Conservation (phyloP, 2,888 invertebrate genomes). For the Tortrix viridana region DNA sequence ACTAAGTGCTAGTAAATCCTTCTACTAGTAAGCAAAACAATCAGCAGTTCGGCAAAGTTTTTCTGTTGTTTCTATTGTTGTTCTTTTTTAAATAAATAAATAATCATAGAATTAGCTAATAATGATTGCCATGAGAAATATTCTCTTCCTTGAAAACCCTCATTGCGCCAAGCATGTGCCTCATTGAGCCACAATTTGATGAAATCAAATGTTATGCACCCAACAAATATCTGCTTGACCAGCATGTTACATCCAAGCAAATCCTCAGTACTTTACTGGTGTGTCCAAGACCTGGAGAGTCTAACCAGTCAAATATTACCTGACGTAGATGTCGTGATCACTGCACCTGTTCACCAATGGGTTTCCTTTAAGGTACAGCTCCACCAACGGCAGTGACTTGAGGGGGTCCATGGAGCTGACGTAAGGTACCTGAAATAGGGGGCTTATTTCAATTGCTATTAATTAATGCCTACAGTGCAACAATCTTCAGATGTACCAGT, state of each 20-base stretch:
- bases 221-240: background rate
- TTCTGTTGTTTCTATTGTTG: too few species aligned
- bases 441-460: background rate
- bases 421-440: slow-evolving; percentile 86
- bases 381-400: slow-evolving; percentile 88
- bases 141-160: too few species aligned
- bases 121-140: too few species aligned
- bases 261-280: slow-evolving; percentile 7
- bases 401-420: slow-evolving; percentile 86
- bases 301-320: slow-evolving; percentile 85
- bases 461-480: too few species aligned
- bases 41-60: too few species aligned
- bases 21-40: too few species aligned
- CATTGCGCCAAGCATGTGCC: too few species aligned
- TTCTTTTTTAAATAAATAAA: too few species aligned
- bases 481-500: too few species aligned
- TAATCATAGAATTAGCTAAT: too few species aligned
- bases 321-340: slow-evolving; percentile 90
- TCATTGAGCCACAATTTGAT: background rate
- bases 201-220: slow-evolving; percentile 3
- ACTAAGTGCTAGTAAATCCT: too few species aligned
- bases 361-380: slow-evolving; percentile 91
- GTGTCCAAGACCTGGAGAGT: slow-evolving; percentile 39
- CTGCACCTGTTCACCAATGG: slow-evolving; percentile 91
- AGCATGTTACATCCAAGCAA: background rate